Evolutionary conservation across 2,888 invertebrate genomes (phyloP), one percentile per base, ranked within the genome.

Genomic region (Trissoscelio sp.): DNA sequence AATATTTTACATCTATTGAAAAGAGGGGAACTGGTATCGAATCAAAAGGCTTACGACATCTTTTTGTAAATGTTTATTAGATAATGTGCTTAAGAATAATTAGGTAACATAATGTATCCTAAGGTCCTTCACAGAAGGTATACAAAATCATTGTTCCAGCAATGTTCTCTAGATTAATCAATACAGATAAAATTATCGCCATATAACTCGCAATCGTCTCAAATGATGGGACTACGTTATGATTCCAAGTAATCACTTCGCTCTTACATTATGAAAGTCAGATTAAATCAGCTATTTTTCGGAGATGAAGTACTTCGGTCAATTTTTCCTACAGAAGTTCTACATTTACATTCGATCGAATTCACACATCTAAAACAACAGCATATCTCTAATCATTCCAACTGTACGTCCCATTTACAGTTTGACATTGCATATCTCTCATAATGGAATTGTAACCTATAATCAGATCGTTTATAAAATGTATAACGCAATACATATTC

Each of bases 121-220:
- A 89, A 86, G 86, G 86, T 89, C 89, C 88, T 89, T 89, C 89
- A 89, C 89, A 89, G 89, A 89, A 89, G 89, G 88, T 85, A 89
- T 89, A 89, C 88, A 89, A 89, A 73, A 88, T 89, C 89, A 89
- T 89, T 89, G 89, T 89, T 89, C 89, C 89, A 89, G 89, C 89
- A 89, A 89, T 89, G 89, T 88, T 88, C 84, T 88, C 88, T 88
- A 88, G 85, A 86, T 73, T 83, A 83, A 78, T 83, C 87, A 88
- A 88, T 88, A 87, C 87, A 88, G 89, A 88, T 88, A 89, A 88
- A 88, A 88, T 88, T 85, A 85, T 85, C 87, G 87, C 87, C 88
- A 85, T 86, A 85, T 72, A 51, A 12, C 72, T 79, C 72, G 72
- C 75, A 75, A 79, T 79, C 79, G 58, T 53, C 12, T 72, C 55